These are phyloP conservation scores for Callorhinus ursinus DNA, from an alignment of 2,113 vertebrate genomes.

Conservation along the genomic window DNA sequence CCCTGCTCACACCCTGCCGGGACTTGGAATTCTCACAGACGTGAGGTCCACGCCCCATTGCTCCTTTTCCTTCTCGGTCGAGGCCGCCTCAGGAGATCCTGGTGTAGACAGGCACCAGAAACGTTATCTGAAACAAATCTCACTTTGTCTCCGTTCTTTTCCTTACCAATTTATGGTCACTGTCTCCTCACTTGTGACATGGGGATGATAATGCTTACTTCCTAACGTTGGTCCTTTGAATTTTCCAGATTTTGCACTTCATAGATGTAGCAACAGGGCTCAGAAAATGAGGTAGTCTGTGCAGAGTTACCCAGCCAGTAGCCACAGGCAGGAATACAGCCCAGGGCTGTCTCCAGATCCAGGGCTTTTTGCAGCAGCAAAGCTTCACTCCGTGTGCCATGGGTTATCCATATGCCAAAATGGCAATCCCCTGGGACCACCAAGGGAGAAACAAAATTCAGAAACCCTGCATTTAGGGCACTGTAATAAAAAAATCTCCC, in stretches of 20 bases:
- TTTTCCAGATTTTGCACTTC: conserved; percentile 15
- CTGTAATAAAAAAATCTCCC: not conserved
- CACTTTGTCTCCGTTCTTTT: not conserved
- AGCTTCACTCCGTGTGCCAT: not conserved
- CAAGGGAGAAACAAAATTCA: not conserved
- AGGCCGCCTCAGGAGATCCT: not conserved
- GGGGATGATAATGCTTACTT: not conserved
- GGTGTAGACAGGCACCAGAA: not conserved
- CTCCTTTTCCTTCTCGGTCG: not conserved
- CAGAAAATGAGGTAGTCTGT: not conserved
- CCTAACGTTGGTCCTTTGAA: not conserved
- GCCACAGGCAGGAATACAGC: not conserved
- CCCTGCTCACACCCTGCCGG: not conserved
- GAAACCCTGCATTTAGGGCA: not conserved
- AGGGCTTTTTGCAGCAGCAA: not conserved
- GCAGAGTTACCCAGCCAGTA: not conserved
- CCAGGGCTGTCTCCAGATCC: not conserved
- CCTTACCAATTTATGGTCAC: not conserved
- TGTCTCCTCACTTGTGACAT: not conserved
- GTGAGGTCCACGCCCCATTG: not conserved
- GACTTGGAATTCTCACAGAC: not conserved
- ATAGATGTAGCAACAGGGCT: not conserved
- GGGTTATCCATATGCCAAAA: not conserved
- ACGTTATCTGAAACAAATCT: not conserved
- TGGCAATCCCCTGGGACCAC: not conserved